phyloP scores from a whole-genome alignment of 2,113 vertebrate species.

The Pleuronectes platessa region DNA sequence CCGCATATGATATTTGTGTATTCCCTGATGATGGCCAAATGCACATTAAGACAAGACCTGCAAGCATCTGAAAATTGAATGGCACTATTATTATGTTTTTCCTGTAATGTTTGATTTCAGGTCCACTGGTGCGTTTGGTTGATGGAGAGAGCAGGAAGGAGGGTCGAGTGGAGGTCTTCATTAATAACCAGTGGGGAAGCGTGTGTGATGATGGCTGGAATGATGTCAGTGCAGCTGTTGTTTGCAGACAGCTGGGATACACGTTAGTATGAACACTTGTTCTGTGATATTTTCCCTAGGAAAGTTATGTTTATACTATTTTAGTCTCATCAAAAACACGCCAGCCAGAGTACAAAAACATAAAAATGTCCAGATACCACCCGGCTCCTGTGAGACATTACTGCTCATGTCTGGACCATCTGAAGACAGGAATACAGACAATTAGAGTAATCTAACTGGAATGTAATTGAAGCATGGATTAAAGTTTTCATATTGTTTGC shows the following conservation, averaged over 20 bases:
- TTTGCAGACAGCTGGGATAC: slow-evolving; percentile 82
- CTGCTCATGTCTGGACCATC: too few species aligned
- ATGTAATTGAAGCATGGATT: too few species aligned
- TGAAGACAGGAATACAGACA: too few species aligned
- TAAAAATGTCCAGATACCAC: too few species aligned
- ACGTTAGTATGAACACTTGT: slow-evolving; percentile 52
- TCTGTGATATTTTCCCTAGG: neutral
- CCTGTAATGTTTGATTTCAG: slow-evolving; percentile 47
- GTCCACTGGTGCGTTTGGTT: slow-evolving; percentile 75
- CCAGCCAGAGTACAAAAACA: too few species aligned
- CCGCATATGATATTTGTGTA: neutral
- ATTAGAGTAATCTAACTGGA: too few species aligned
- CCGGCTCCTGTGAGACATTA: too few species aligned
- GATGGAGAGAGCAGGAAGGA: slow-evolving; percentile 80
- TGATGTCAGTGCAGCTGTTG: slow-evolving; percentile 77
- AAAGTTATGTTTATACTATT: neutral
- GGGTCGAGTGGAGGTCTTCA: slow-evolving; percentile 81
- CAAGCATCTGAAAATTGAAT: neutral
- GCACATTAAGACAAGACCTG: neutral
- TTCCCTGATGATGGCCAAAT: too few species aligned
- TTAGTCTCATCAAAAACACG: neutral
- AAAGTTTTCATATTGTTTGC: too few species aligned
- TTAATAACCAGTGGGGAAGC: slow-evolving; percentile 77
- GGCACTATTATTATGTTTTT: too few species aligned
- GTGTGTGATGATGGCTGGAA: slow-evolving; percentile 84